These are phyloP conservation scores for Onchidella celtica DNA, from an alignment of 2,888 invertebrate species.

Conservation along the genomic window DNA sequence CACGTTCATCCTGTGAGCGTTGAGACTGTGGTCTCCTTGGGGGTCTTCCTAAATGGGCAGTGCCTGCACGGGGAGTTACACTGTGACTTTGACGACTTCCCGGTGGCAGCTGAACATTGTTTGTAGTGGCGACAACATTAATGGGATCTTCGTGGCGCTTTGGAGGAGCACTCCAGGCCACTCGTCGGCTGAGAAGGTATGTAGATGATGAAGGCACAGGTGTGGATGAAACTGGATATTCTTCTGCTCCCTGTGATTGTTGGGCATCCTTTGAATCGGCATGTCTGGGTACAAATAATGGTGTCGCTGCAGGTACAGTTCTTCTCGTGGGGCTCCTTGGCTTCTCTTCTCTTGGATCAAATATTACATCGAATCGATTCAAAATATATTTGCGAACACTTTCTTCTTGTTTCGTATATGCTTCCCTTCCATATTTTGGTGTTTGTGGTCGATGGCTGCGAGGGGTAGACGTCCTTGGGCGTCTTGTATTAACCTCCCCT, in stretches of 20 bases:
- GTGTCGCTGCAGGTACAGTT: constrained; percentile 13
- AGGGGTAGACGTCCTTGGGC: constrained; percentile 7
- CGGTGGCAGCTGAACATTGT: background rate
- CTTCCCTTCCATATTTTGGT: constrained; percentile 45
- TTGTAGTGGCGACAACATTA: background rate
- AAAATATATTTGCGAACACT: constrained; percentile 24
- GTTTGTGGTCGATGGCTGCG: background rate
- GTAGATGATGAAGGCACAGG: background rate
- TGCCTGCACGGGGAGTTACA: constrained; percentile 8
- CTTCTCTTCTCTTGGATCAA: constrained; percentile 34
- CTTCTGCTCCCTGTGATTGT: background rate
- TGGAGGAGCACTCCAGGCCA: constrained; percentile 49
- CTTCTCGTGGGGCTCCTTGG: background rate
- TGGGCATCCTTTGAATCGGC: background rate
- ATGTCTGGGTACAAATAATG: background rate
- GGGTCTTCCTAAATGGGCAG: background rate
- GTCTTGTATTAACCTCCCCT: background rate
- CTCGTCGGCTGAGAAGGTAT: constrained; percentile 16
- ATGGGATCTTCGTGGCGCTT: background rate
- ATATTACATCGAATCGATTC: constrained; percentile 46
- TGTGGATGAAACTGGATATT: background rate
- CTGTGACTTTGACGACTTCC: background rate
- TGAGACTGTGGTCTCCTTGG: background rate
- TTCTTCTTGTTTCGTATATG: constrained; percentile 32
- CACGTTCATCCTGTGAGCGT: background rate